Base-by-base conservation (phyloP, 2,888 invertebrate species). In the Margaritifera margaritifera region DNA sequence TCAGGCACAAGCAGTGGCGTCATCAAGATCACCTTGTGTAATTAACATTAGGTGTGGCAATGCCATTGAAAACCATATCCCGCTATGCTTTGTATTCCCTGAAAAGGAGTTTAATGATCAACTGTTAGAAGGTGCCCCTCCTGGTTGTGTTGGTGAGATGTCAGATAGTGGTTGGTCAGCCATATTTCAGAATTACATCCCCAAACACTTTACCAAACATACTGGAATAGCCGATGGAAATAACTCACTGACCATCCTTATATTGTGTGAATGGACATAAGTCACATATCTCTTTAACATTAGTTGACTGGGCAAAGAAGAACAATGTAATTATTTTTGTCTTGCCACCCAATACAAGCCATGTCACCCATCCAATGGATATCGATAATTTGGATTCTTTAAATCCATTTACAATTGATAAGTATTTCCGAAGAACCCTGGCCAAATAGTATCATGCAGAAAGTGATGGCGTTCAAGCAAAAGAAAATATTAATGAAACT, bases 261-360 rank as follows among this genome's bases (percentile, higher is more conserved):
- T 68, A 20, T 42, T 68, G 52, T 68, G 42, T 68, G 68, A n/a
- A 68, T 68, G 68, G 63, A 31, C 63, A 52, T n/a, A 55, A 6
- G 6, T 8, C 55, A 55, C 55, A 55, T 22, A 55, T 55, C 6
- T 55, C 55, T 22, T n/a, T 55, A 55, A 22, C n/a, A n/a, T 6
- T 55, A 11, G 55, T 18, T 55, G 19, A 56, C 5, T 56, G 20
- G 4, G 56, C 56, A n/a, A 56, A 24, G 11, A 55, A 11, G 15
- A 53, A 53, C 18, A 55, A 56, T 19, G 24, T 56, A 11, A 19
- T 56, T 24, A 15, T 56, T 22, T 56, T 56, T 56, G 56, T 5
- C n/a, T 56, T 19, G 56, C 56, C 56, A 56, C 42, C 42, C 15
- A 8, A 42, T 42, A 42, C 42, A 42, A 42, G 42, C 42, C 42